These are phyloP conservation scores for Zaprionus africanus DNA, from an alignment of 1,140 invertebrate genomes.

Conservation along the genomic window DNA sequence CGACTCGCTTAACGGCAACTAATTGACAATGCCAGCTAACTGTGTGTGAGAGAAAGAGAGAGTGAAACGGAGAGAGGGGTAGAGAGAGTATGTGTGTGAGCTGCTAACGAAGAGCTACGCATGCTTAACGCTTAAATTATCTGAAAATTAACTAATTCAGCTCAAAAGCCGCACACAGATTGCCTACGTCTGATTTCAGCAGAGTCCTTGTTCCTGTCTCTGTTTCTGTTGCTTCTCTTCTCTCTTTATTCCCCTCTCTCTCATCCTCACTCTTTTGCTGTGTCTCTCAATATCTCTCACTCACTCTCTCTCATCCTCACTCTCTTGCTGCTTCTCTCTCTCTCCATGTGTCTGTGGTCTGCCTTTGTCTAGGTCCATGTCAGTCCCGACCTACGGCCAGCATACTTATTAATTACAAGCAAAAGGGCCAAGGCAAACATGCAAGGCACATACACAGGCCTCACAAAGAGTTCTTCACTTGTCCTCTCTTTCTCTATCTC, in stretches of 20 bases:
- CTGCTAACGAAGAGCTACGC: conserved; percentile 30
- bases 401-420: conserved; percentile 67
- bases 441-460: conserved; percentile 23
- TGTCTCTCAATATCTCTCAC: not conserved
- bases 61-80: not conserved
- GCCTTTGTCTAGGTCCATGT: conserved; percentile 12
- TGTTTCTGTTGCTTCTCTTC: not conserved
- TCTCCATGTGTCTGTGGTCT: not conserved
- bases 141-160: conserved; percentile 73
- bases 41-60: conserved; percentile 11
- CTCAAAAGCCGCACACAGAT: conserved; percentile 59
- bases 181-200: conserved; percentile 24
- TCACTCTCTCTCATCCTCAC: not conserved
- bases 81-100: conserved; percentile 12
- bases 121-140: conserved; percentile 78
- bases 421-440: conserved; percentile 15
- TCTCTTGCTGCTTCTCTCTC: not conserved
- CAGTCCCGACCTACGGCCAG: conserved; percentile 13
- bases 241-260: not conserved
- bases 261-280: not conserved
- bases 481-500: not conserved
- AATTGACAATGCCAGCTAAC: conserved; percentile 62
- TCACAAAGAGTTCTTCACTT: not conserved
- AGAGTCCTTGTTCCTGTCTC: not conserved
- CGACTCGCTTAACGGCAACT: conserved; percentile 64